A percentile compares a stretch with the other conserved stretches of the same genome.
phyloP scores from a whole-genome alignment of 2,113 vertebrate genomes.

The Pluvialis apricaria region DNA sequence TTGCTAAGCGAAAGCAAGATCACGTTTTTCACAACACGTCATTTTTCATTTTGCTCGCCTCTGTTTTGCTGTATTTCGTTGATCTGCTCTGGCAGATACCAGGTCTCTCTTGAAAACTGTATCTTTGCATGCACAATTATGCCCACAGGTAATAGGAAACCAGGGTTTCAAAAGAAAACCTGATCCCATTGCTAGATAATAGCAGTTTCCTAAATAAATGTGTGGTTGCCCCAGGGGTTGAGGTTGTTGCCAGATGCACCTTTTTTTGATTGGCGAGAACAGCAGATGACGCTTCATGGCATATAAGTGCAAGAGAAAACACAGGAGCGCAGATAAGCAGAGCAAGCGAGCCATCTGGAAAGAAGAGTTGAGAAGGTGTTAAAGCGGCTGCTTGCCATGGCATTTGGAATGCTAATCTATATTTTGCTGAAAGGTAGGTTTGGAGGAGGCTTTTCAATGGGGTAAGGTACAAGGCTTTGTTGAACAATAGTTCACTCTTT shows the following conservation, averaged over 20 bases:
- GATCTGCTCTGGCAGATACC: neutral
- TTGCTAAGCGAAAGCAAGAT: neutral
- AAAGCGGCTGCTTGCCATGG: slow-evolving; percentile 60
- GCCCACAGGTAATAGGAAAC: slow-evolving; percentile 75
- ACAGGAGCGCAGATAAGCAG: slow-evolving; percentile 54
- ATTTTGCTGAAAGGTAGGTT: slow-evolving; percentile 73
- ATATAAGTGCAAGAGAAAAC: slow-evolving; percentile 72
- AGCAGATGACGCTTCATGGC: slow-evolving; percentile 72
- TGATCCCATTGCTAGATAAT: slow-evolving; percentile 67
- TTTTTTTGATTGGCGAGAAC: slow-evolving; percentile 74
- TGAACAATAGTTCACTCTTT: neutral
- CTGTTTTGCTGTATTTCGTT: neutral
- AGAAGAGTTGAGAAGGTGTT: slow-evolving; percentile 35
- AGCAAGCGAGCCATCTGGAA: slow-evolving; percentile 19
- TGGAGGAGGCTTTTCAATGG: neutral
- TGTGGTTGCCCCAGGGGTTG: slow-evolving; percentile 57
- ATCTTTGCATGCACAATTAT: slow-evolving; percentile 41
- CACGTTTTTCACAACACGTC: rapidly evolving
- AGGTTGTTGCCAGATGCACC: slow-evolving; percentile 69
- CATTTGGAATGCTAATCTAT: slow-evolving; percentile 61
- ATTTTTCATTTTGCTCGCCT: neutral
- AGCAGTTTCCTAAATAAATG: slow-evolving; percentile 63
- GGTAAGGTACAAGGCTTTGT: neutral
- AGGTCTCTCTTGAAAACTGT: neutral
- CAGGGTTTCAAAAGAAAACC: slow-evolving; percentile 67